Evolutionary conservation across 2,113 vertebrate species (phyloP).

Genomic region (Erpornis zantholeuca): DNA sequence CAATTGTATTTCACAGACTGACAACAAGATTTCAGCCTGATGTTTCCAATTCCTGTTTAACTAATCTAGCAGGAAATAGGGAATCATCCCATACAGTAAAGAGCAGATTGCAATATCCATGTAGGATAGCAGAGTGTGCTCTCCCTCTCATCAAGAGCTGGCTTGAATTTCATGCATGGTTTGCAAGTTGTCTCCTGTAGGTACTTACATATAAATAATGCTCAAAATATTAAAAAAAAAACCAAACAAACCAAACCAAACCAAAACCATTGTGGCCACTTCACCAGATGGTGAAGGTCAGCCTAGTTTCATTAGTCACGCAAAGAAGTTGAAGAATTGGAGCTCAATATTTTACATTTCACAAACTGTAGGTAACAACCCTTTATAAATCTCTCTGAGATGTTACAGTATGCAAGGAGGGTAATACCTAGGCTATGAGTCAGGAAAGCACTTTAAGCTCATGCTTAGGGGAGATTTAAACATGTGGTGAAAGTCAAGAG

Average conservation of each 20-base stretch:
- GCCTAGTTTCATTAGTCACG: background rate
- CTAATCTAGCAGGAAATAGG: background rate
- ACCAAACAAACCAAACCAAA: too few species aligned
- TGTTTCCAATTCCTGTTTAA: background rate
- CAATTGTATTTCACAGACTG: background rate
- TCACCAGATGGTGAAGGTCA: background rate
- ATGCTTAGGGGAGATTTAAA: background rate
- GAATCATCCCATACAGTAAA: background rate
- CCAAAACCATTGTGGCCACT: background rate
- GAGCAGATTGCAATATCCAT: background rate
- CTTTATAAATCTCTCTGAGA: background rate
- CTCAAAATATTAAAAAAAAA: background rate
- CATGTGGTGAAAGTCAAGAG: background rate
- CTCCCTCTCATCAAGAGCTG: background rate
- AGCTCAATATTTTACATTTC: background rate
- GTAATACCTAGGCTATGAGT: background rate
- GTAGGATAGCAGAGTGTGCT: background rate
- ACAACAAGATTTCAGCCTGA: background rate
- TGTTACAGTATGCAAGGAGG: background rate
- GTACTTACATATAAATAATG: background rate
- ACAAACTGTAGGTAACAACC: background rate
- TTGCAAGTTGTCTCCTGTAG: background rate
- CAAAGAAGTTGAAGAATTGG: background rate
- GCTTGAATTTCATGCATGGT: background rate
- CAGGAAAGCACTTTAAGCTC: background rate